These are phyloP conservation scores for Paedocypris sp. DNA, from an alignment of 2,113 vertebrate genomes.

Conservation along the genomic window DNA sequence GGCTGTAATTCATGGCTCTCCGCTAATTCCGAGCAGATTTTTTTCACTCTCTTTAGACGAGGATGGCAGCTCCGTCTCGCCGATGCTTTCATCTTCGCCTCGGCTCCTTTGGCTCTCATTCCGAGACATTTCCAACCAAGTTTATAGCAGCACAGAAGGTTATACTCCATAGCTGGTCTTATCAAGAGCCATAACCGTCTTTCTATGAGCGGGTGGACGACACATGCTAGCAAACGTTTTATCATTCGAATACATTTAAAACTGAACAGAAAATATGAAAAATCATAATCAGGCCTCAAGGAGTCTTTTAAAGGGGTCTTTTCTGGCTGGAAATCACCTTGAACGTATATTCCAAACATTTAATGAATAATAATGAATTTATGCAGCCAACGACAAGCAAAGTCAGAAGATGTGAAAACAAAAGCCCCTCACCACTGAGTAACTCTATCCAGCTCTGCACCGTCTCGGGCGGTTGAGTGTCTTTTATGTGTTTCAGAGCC, in stretches of 20 bases:
- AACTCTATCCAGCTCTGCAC: conserved; percentile 97
- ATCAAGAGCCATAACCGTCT: too few relatives aligned
- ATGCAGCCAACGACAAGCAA: neutral
- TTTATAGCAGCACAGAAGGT: neutral
- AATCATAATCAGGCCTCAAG: too few relatives aligned
- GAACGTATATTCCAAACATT: too few relatives aligned
- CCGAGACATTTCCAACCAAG: conserved; percentile 4
- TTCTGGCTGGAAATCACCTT: too few relatives aligned
- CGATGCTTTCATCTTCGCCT: conserved; percentile 17
- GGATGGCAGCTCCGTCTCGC: conserved; percentile 3
- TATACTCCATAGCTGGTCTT: too few relatives aligned
- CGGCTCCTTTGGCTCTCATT: neutral
- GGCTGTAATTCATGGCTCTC: neutral
- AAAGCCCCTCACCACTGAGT: conserved; percentile 91
- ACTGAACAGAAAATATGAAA: too few relatives aligned
- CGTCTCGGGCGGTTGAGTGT: conserved; percentile 88
- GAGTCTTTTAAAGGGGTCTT: too few relatives aligned
- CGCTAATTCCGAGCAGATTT: conserved; percentile 19
- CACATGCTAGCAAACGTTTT: too few relatives aligned
- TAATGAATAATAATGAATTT: neutral
- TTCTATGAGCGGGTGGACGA: too few relatives aligned
- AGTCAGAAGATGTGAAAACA: neutral
- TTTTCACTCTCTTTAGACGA: neutral
- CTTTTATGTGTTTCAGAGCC: conserved; percentile 92
- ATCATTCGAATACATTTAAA: too few relatives aligned